Base-by-base conservation (phyloP, 2,888 invertebrate species). In the Lepidocyrtoides sp. region DNA sequence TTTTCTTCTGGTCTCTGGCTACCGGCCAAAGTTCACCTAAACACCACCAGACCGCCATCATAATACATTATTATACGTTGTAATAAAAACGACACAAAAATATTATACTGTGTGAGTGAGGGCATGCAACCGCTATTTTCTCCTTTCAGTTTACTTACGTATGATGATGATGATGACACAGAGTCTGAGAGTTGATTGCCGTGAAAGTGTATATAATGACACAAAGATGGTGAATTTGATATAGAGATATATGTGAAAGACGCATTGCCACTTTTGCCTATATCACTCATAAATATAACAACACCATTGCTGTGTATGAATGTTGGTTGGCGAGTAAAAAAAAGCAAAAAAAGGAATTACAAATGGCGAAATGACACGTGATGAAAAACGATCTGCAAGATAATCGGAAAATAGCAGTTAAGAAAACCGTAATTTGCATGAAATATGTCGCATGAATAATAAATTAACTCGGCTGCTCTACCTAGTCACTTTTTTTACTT, bases 341-440 rank as follows among this genome's bases (percentile, higher is more conserved):
- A 8, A 10, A 32, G 77, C 51, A 48, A 36, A n/a, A n/a, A n/a
- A 63, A 51, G 51, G 32, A 81, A 81, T 60, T 81, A 81, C 81
- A 60, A 81, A 81, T 81, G 60, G 60, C 60, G 14, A 36, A 81
- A 84, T 84, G 79, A 84, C 90, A 90, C 48, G 84, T 84, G 90
- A 90, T 90, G 90, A 90, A 90, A 90, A 90, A 90, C 84, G 90
- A 90, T 90, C 90, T 75, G 48, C 72, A 60, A 83, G 82, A 89
- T 89, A 89, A 89, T 89, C 89, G 89, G 89, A 89, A 89, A 82
- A 89, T 82, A 77, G 83, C 89, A 89, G 90, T 84, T 90, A 90
- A 90, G 90, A 90, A 90, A 84, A 83, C 75, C 90, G 84, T 90
- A 90, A 90, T 90, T 90, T 90, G 90, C 90, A 90, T 90, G 90